Percentiles rank a stretch among this genome's conserved stretches.
Conservation (phyloP, 2,113 vertebrate species). For the Zosterops pallidus region DNA sequence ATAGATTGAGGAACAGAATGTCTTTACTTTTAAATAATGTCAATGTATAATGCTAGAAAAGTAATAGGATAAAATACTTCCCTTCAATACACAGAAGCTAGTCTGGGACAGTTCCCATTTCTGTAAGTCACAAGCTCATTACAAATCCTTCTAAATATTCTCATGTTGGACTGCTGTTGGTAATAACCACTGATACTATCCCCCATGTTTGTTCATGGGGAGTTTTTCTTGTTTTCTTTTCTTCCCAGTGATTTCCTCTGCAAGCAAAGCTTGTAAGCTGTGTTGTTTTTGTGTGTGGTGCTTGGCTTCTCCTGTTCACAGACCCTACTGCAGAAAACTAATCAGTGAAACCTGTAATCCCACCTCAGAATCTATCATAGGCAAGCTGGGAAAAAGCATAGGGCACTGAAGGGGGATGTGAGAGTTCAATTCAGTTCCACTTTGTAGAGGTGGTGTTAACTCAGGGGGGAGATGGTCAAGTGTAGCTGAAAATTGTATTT, state of each 20-base stretch:
- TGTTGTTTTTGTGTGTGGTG: not conserved
- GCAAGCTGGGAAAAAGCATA: not conserved
- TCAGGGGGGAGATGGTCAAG: not conserved
- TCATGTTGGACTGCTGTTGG: not conserved
- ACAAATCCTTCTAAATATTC: not conserved
- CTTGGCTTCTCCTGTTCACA: not conserved
- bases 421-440: not conserved
- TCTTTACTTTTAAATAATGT: not conserved
- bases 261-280: not conserved
- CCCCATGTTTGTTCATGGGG: not conserved
- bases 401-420: not conserved
- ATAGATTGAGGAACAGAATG: not conserved
- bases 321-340: not conserved
- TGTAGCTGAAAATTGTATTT: not conserved
- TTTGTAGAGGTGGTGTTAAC: not conserved
- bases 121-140: not conserved
- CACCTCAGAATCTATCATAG: not conserved
- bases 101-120: not conserved
- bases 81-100: not conserved
- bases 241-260: not conserved
- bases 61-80: not conserved
- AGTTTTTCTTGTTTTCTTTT: accelerated
- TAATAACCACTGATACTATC: not conserved
- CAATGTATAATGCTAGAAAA: not conserved
- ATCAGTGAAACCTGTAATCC: not conserved